These are phyloP conservation scores for Gopherus evgoodei DNA, from an alignment of 2,113 vertebrate genomes.

Conservation along the genomic window DNA sequence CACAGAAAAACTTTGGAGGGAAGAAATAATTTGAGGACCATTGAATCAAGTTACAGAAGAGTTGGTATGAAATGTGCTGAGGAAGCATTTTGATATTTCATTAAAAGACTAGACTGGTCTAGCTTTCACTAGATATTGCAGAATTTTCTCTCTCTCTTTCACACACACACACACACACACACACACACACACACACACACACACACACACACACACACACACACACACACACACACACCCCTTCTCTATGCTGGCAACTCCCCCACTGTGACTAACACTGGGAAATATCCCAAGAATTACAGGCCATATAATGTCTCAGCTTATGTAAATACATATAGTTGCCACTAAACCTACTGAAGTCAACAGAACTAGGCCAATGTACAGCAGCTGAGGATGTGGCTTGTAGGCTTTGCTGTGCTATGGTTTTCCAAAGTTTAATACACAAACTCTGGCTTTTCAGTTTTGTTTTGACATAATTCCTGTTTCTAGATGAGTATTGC, in stretches of 20 bases:
- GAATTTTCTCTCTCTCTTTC: background rate
- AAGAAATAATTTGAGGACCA: slow-evolving; percentile 36
- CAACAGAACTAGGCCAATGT: background rate
- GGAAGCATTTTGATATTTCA: slow-evolving; percentile 16
- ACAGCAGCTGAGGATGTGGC: slow-evolving; percentile 33
- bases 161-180: background rate
- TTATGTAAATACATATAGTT: background rate
- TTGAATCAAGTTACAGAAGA: background rate
- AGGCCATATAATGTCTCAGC: background rate
- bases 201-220: too few species aligned
- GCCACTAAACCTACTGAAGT: slow-evolving; percentile 2
- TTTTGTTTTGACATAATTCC: background rate
- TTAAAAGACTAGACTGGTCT: background rate
- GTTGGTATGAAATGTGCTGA: background rate
- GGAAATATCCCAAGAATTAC: background rate
- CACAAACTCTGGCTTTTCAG: slow-evolving; percentile 2
- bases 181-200: too few species aligned
- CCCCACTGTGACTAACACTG: background rate
- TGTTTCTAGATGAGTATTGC: background rate
- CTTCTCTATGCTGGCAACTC: background rate
- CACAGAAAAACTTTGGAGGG: background rate
- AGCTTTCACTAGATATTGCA: background rate
- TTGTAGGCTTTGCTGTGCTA: background rate
- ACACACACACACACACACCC: background rate
- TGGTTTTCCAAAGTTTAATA: slow-evolving; percentile 21